These are phyloP conservation scores for Stenurella melanura DNA, from an alignment of 2,888 invertebrate genomes.

Conservation along the genomic window DNA sequence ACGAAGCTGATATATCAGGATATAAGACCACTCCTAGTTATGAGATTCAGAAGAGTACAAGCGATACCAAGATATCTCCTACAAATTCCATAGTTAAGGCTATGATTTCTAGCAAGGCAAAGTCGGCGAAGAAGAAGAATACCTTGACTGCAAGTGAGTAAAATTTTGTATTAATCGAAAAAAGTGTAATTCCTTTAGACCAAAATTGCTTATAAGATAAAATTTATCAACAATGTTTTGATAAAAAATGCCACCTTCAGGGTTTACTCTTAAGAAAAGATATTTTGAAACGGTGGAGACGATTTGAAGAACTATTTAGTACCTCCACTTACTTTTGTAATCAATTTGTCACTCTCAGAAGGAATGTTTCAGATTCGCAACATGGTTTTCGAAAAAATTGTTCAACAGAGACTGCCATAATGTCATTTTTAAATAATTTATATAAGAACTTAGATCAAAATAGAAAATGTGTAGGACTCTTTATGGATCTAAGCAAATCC, in stretches of 20 bases:
- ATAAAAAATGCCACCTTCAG: no score
- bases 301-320: background rate
- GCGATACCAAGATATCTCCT: slow-evolving; percentile 73
- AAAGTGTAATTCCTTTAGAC: background rate
- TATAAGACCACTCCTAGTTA: slow-evolving; percentile 56
- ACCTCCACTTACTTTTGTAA: no score
- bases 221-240: no score
- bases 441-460: no score
- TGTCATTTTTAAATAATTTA: no score
- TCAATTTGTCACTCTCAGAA: no score
- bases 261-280: background rate
- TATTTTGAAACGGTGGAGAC: background rate
- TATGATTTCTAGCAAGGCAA: slow-evolving; percentile 77
- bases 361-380: no score
- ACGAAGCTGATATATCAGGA: slow-evolving; percentile 44
- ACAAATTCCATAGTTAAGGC: slow-evolving; percentile 75
- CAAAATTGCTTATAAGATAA: no score
- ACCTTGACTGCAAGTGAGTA: slow-evolving; percentile 82
- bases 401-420: no score
- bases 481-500: no score
- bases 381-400: no score
- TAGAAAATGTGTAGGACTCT: no score
- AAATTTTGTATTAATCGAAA: background rate
- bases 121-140: slow-evolving; percentile 84
- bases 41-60: slow-evolving; percentile 63